phyloP scores from a whole-genome alignment of 2,888 invertebrate species.

The Leptopilina syphax region DNA sequence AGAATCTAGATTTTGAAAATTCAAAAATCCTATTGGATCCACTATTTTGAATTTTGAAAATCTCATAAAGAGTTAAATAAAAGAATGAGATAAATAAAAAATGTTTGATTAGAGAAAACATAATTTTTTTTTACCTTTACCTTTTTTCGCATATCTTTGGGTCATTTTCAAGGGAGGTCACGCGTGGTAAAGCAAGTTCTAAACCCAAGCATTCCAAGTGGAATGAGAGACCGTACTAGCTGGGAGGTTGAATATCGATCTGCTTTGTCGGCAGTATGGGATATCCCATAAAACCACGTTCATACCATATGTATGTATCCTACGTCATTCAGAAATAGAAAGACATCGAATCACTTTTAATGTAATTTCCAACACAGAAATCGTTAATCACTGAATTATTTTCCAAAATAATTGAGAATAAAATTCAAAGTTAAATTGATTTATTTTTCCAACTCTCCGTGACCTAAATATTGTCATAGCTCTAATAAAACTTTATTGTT shows the following conservation, averaged over 20 bases:
- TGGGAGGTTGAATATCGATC: constrained; percentile 67
- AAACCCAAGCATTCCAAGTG: constrained; percentile 56
- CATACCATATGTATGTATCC: constrained; percentile 53
- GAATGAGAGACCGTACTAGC: constrained; percentile 49
- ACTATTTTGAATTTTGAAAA: no score
- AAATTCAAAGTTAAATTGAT: not conserved
- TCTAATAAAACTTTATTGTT: no score
- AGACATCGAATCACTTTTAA: constrained; percentile 51
- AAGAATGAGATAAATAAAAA: not conserved
- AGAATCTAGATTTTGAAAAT: no score
- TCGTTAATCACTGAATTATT: not conserved
- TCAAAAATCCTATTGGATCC: no score
- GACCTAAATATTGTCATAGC: constrained; percentile 1
- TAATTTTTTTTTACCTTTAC: not conserved
- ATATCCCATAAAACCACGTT: constrained; percentile 61
- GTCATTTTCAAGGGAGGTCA: constrained; percentile 14
- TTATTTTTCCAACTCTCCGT: not conserved
- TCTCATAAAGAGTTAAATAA: no score
- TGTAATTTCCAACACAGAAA: not conserved
- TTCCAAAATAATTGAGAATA: not conserved
- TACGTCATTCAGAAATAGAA: constrained; percentile 62
- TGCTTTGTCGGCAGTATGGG: constrained; percentile 63
- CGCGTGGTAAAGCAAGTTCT: constrained; percentile 49
- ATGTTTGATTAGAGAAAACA: no score
- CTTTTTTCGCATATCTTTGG: not conserved